These are phyloP conservation scores for Aplidium turbinatum DNA, from an alignment of 23 tunicate genomes.

Conservation along the genomic window DNA sequence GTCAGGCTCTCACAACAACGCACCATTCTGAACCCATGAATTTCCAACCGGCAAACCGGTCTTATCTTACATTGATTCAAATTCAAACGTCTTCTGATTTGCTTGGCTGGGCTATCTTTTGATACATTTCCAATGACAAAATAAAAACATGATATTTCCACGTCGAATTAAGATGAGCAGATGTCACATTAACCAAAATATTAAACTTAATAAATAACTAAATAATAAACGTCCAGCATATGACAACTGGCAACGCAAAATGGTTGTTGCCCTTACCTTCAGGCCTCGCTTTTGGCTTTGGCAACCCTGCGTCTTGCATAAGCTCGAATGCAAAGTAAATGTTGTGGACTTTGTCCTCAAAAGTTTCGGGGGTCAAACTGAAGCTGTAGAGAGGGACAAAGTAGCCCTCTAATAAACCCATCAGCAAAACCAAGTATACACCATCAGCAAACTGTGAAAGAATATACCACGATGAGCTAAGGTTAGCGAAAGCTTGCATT, in stretches of 20 bases:
- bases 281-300: slow-evolving; percentile 88
- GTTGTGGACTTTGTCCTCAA: slow-evolving; percentile 92
- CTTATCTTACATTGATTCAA: too few species aligned
- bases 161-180: too few species aligned
- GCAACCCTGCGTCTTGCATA: slow-evolving; percentile 91
- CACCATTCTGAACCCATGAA: too few species aligned
- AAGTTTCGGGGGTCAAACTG: slow-evolving; percentile 80
- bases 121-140: too few species aligned
- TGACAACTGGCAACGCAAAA: background rate
- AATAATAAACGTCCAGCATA: background rate
- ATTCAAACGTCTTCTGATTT: too few species aligned
- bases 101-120: too few species aligned
- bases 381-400: slow-evolving; percentile 86
- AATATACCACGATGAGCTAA: background rate
- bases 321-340: slow-evolving; percentile 91
- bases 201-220: too few species aligned
- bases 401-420: slow-evolving; percentile 93
- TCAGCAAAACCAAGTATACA: slow-evolving; percentile 72
- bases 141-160: too few species aligned
- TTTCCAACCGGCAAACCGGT: too few species aligned
- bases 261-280: too few species aligned
- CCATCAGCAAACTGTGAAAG: slow-evolving; percentile 85
- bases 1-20: too few species aligned
- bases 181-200: too few species aligned
- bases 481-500: background rate